phyloP scores from a whole-genome alignment of 2,113 vertebrate species.

The Lutjanus erythropterus region DNA sequence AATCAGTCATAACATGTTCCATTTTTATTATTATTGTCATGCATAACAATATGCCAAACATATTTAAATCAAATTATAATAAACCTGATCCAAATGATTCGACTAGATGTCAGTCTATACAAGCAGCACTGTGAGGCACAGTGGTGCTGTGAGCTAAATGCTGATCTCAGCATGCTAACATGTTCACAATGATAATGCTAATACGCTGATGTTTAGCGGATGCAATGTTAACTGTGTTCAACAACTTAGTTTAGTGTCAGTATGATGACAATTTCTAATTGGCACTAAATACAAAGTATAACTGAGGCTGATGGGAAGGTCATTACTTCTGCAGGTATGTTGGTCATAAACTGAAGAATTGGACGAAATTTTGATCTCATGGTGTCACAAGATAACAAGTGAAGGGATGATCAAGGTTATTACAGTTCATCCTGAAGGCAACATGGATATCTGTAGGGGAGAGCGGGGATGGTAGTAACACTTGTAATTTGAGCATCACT shows the following conservation, averaged over 20 bases:
- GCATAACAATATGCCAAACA: slow-evolving; percentile 6
- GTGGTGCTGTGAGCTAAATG: neutral
- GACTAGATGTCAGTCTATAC: neutral
- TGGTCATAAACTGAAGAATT: neutral
- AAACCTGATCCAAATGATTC: neutral
- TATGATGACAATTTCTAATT: neutral
- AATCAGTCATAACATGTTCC: slow-evolving; percentile 13
- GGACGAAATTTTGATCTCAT: neutral
- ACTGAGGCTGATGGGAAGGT: neutral
- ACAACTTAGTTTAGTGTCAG: too few species aligned
- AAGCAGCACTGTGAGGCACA: neutral
- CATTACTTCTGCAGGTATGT: neutral
- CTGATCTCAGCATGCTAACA: neutral
- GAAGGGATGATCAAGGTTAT: neutral
- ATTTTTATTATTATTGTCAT: slow-evolving; percentile 11
- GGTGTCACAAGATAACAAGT: neutral
- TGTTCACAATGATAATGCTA: neutral
- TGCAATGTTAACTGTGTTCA: neutral
- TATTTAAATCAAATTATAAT: neutral
- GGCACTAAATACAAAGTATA: neutral
- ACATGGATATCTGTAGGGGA: neutral
- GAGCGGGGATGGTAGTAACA: too few species aligned
- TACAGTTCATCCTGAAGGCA: neutral
- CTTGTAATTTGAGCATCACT: too few species aligned
- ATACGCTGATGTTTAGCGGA: neutral